phyloP scores from a whole-genome alignment of 1,140 invertebrate species.

The Bombus cullumanus region DNA sequence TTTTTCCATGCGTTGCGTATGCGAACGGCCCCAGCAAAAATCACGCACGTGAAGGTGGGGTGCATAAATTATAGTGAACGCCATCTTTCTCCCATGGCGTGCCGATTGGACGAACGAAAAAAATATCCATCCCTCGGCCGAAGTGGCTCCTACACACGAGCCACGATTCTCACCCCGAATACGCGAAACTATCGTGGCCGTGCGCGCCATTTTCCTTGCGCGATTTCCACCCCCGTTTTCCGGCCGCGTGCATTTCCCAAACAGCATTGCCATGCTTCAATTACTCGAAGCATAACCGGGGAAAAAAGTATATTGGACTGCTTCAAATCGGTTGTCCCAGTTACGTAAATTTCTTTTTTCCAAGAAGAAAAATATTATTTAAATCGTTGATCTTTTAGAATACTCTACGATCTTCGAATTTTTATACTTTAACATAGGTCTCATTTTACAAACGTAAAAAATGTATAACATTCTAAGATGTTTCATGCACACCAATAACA shows the following conservation, averaged over 20 bases:
- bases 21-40: slow-evolving; percentile 61
- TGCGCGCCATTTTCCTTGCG: slow-evolving; percentile 58
- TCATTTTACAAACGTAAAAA: too few species aligned
- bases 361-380: neutral
- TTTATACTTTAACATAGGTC: too few species aligned
- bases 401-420: too few species aligned
- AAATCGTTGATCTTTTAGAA: neutral
- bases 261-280: slow-evolving; percentile 4
- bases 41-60: slow-evolving; percentile 67
- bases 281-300: neutral
- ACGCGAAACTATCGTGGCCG: slow-evolving; percentile 31
- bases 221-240: slow-evolving; percentile 38
- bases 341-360: neutral
- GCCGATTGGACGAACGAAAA: slow-evolving; percentile 67
- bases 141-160: slow-evolving; percentile 54
- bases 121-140: slow-evolving; percentile 63
- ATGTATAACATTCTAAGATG: too few species aligned
- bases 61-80: slow-evolving; percentile 70
- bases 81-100: slow-evolving; percentile 69
- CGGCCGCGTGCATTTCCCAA: neutral
- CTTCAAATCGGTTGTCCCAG: neutral
- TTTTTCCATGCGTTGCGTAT: slow-evolving; percentile 54
- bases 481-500: too few species aligned
- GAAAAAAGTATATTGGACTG: neutral
- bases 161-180: slow-evolving; percentile 47